Conservation (phyloP, 2,888 invertebrate genomes). For the Nasonovia ribisnigri region DNA sequence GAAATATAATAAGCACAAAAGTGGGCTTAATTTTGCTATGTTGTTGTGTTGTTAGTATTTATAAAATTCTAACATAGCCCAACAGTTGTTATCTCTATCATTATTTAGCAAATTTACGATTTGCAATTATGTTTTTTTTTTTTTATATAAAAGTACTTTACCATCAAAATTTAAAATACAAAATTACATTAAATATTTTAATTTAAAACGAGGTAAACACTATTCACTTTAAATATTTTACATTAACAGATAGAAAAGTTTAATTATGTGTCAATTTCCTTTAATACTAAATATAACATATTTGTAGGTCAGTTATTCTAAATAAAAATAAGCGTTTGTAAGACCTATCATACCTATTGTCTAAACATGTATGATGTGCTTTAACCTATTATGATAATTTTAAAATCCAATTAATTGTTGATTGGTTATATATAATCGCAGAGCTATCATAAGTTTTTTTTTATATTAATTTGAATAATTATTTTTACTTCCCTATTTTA, state of each 20-base stretch:
- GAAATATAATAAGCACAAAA: neutral
- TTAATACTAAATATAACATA: too few species aligned
- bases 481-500: constrained; percentile 42
- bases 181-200: too few species aligned
- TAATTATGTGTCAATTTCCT: too few species aligned
- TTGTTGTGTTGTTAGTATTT: constrained; percentile 19
- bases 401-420: constrained; percentile 22
- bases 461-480: constrained; percentile 29
- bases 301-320: neutral
- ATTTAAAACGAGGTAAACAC: too few species aligned
- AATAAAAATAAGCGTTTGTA: neutral
- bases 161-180: too few species aligned
- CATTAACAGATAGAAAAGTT: too few species aligned
- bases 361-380: neutral
- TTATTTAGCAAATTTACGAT: constrained; percentile 5
- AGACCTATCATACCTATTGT: too few species aligned
- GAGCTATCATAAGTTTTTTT: constrained; percentile 1
- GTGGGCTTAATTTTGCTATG: constrained; percentile 31
- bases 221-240: too few species aligned
- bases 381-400: neutral
- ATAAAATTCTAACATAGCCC: neutral
- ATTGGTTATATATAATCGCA: neutral
- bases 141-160: neutral
- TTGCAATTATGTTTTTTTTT: neutral
- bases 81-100: neutral